These are phyloP conservation scores for Carassius carassius DNA, from an alignment of 2,113 vertebrate species.

Conservation along the genomic window DNA sequence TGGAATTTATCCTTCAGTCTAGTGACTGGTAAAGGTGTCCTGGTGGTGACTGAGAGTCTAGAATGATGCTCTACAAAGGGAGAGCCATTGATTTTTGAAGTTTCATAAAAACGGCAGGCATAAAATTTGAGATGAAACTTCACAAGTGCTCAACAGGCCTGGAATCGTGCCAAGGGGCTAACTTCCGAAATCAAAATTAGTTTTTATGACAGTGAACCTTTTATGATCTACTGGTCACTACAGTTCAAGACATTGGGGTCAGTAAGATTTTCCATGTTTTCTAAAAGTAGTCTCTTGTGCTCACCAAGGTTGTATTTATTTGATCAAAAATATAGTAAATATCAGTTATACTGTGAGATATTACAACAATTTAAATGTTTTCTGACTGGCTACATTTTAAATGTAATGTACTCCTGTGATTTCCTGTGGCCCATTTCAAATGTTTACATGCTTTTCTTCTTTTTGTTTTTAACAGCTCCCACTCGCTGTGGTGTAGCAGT, in stretches of 20 bases:
- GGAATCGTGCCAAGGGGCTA: conserved; percentile 2
- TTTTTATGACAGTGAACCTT: neutral
- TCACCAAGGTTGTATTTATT: neutral
- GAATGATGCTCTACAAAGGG: neutral
- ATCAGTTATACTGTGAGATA: neutral
- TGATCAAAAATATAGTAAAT: neutral
- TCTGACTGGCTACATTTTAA: too few relatives aligned
- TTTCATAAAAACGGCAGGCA: conserved; percentile 18
- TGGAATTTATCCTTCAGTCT: conserved; percentile 23
- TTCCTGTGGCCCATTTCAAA: too few relatives aligned
- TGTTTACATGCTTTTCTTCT: too few relatives aligned
- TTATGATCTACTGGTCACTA: neutral
- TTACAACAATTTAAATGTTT: neutral
- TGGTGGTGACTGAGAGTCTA: conserved; percentile 32
- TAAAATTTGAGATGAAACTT: neutral
- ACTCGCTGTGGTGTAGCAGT: too few relatives aligned
- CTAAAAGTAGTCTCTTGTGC: neutral
- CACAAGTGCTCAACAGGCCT: neutral
- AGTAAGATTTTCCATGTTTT: neutral
- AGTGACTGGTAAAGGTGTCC: conserved; percentile 37
- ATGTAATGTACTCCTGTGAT: too few relatives aligned
- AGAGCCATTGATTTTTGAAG: conserved; percentile 1
- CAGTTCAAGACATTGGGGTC: neutral
- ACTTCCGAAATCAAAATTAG: conserved; percentile 9
- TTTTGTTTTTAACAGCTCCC: too few relatives aligned